Evolutionary conservation across 1,140 invertebrate genomes (phyloP), one percentile per base, ranked within the genome.

Genomic region (Hyles vespertilio): DNA sequence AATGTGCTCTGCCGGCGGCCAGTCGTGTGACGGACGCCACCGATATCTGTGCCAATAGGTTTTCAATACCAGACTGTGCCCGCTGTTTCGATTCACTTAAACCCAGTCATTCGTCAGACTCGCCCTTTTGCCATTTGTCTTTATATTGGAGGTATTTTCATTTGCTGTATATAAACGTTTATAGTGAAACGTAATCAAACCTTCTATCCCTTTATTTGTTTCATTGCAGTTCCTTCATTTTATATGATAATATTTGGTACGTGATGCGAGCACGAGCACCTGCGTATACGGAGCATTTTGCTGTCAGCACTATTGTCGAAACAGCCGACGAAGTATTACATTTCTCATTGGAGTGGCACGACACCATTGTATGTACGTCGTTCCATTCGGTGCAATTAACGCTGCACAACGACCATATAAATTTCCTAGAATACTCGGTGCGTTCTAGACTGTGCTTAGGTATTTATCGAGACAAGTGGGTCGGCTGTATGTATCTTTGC

Each of bases 331-430:
- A 66, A 63, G 68, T 70, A 78, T 77, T 78, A 40, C 76, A 76
- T 69, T 81, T 80, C 76, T 76, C 77, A 67, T 79, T 78, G 69
- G 64, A 72, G 75, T 73, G 63, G 72, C 72, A 69, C 72, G 79
- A 83, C 84, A 80, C 70, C 74, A 40, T 8, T 40, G 36, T 83
- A 78, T 76, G 77, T 67, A 79, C 74, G 74, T 77, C 77, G 77
- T 79, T 77, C 67, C 69, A 79, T 81, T 80, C 79, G 69, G 69
- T 81, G 81, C 84, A 86, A 88, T 88, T 86, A 88, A 82, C 80
- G 76, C 72, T 74, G 72, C 71, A 84, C 78, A 85, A 86, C 84
- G 77, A 81, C 79, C 80, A 79, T 75, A 85, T 88, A 88, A 88
- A 88, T 85, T 78, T 82, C 72, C 61, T 67, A 74, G 76, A 84